These are phyloP conservation scores for Drosophila mayaguana DNA, from an alignment of 2,888 invertebrate genomes.

Conservation along the genomic window DNA sequence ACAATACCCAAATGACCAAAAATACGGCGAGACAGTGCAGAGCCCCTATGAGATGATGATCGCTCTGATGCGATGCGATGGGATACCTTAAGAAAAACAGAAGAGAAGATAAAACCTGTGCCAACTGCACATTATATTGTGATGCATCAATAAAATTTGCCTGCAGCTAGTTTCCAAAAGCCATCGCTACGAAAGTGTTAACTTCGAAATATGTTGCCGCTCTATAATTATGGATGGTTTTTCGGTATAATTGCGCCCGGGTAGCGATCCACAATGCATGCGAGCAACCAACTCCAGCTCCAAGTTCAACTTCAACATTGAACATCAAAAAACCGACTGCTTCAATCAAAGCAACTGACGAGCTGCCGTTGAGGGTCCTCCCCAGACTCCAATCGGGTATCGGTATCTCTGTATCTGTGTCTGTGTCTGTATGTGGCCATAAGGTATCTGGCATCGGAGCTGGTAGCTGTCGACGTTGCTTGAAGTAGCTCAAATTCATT, in stretches of 20 bases:
- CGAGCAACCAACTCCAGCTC: slow-evolving; percentile 35
- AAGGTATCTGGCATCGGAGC: slow-evolving; percentile 35
- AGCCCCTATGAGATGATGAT: slow-evolving; percentile 65
- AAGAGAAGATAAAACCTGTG: slow-evolving; percentile 42
- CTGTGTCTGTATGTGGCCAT: slow-evolving; percentile 24
- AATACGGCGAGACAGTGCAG: slow-evolving; percentile 14
- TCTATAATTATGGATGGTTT: slow-evolving; percentile 84
- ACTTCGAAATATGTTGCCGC: slow-evolving; percentile 84
- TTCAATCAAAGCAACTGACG: slow-evolving; percentile 78
- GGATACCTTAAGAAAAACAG: slow-evolving; percentile 23
- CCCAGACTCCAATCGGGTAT: slow-evolving; percentile 38
- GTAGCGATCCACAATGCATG: slow-evolving; percentile 18
- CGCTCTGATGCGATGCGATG: slow-evolving; percentile 23
- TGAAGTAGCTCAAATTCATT: slow-evolving; percentile 78
- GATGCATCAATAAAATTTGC: slow-evolving; percentile 82
- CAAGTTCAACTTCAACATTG: slow-evolving; percentile 8
- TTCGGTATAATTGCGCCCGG: slow-evolving; percentile 82
- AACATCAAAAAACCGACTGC: slow-evolving; percentile 44
- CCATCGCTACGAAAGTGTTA: slow-evolving; percentile 84
- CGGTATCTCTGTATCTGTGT: slow-evolving; percentile 43
- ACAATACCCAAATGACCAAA: slow-evolving; percentile 52
- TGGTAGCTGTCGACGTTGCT: slow-evolving; percentile 68
- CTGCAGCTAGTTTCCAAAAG: slow-evolving; percentile 80
- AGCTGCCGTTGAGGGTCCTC: slow-evolving; percentile 65
- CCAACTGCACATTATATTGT: slow-evolving; percentile 77